Conservation (phyloP, 2,113 vertebrate species). For the Oncorhynchus kisutch region DNA sequence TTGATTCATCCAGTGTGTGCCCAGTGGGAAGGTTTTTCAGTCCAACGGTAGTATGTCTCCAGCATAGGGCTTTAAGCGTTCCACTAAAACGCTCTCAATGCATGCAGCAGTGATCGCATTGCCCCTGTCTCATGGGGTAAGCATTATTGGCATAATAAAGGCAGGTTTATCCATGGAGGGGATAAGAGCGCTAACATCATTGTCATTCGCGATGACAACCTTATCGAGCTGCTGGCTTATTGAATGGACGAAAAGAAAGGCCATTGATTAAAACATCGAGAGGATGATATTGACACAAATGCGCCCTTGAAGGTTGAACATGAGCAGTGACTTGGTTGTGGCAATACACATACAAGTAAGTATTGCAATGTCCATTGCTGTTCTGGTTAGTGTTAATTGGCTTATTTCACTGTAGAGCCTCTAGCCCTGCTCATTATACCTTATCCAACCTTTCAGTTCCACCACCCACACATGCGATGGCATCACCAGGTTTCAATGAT, state of each 20-base stretch:
- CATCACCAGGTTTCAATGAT: no score
- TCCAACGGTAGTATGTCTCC: not conserved
- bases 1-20: no score
- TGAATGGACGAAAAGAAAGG: slow-evolving; percentile 49
- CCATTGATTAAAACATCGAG: slow-evolving; percentile 66
- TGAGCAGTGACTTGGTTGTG: no score
- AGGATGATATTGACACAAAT: slow-evolving; percentile 57
- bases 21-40: no score
- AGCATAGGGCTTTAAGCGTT: slow-evolving; percentile 14
- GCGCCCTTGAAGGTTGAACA: not conserved
- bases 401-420: no score
- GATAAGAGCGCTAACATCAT: slow-evolving; percentile 55
- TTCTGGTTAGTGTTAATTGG: no score
- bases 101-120: slow-evolving; percentile 54
- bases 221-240: slow-evolving; percentile 67
- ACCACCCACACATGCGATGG: no score
- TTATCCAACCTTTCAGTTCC: no score
- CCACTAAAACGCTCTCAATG: slow-evolving; percentile 42
- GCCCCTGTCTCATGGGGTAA: slow-evolving; percentile 50
- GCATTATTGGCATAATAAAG: slow-evolving; percentile 64
- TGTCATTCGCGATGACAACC: slow-evolving; percentile 70
- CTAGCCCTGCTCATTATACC: no score
- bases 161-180: slow-evolving; percentile 63
- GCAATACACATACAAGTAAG: no score
- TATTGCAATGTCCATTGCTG: no score